Percentiles rank a stretch among this genome's conserved stretches.
Conservation (phyloP, 1,140 invertebrate genomes). For the Micrasema minimum region DNA sequence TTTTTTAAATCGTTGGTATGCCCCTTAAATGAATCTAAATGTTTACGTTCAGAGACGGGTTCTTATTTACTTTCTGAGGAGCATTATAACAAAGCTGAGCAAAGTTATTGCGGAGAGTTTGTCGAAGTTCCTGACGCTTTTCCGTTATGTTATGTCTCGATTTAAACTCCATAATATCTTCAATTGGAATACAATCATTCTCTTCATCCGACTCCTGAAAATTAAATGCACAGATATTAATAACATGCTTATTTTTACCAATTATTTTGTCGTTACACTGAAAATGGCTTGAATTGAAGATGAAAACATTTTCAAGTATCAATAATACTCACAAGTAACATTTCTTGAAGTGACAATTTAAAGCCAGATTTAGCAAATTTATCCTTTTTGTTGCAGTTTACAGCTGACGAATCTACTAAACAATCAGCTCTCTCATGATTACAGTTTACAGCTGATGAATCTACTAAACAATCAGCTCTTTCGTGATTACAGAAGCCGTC, state of each 20-base stretch:
- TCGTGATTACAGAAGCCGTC: slow-evolving; percentile 85
- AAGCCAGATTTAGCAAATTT: slow-evolving; percentile 62
- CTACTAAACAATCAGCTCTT: slow-evolving; percentile 65
- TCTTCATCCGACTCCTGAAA: slow-evolving; percentile 77
- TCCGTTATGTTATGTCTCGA: slow-evolving; percentile 80
- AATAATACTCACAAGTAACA: slow-evolving; percentile 72
- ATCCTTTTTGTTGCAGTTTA: slow-evolving; percentile 62
- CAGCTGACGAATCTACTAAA: slow-evolving; percentile 56
- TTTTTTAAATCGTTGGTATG: no score
- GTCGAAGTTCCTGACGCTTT: slow-evolving; percentile 82
- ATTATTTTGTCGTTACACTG: no score
- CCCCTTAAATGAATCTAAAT: no score
- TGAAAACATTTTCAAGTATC: neutral
- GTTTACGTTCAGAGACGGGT: slow-evolving; percentile 5
- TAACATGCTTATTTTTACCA: no score
- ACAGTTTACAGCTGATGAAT: slow-evolving; percentile 65
- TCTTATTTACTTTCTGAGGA: slow-evolving; percentile 48
- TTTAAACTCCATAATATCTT: slow-evolving; percentile 85
- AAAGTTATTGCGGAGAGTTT: slow-evolving; percentile 84
- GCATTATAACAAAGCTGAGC: slow-evolving; percentile 76
- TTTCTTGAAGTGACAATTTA: slow-evolving; percentile 73
- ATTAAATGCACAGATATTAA: slow-evolving; percentile 67
- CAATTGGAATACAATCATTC: slow-evolving; percentile 84
- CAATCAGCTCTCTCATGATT: slow-evolving; percentile 76
- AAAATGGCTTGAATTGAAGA: neutral